Evolutionary conservation across 1,140 invertebrate genomes (phyloP).

Genomic region (Octopus bimaculoides): DNA sequence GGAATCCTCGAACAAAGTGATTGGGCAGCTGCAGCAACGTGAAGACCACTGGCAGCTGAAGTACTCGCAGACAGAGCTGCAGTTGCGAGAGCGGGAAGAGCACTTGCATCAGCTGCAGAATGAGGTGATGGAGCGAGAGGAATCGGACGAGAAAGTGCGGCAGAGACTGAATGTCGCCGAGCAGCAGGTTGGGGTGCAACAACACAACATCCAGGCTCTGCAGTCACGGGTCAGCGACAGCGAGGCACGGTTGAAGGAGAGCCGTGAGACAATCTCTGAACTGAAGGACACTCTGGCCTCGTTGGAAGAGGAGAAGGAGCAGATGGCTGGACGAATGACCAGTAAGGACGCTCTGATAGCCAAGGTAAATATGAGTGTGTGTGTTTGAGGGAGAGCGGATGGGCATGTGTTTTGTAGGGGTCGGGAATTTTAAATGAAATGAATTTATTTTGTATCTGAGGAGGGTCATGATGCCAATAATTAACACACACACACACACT

Average conservation of each 20-base stretch:
- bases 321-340: not conserved
- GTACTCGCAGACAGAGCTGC: constrained; percentile 10
- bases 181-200: constrained; percentile 9
- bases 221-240: constrained; percentile 21
- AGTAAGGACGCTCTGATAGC: not conserved
- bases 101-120: constrained; percentile 11
- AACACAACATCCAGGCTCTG: constrained; percentile 22
- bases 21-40: not conserved
- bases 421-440: too few relatives aligned
- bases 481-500: too few relatives aligned
- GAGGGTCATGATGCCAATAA: too few relatives aligned
- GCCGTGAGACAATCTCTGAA: constrained; percentile 17
- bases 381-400: too few relatives aligned
- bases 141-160: not conserved
- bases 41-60: constrained; percentile 13
- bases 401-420: too few relatives aligned
- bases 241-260: constrained; percentile 20
- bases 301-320: constrained; percentile 15
- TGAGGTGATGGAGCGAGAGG: not conserved
- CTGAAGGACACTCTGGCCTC: constrained; percentile 18
- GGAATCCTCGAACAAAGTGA: not conserved
- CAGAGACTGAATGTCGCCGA: not conserved
- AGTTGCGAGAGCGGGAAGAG: constrained; percentile 1
- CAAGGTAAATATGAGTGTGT: not conserved
- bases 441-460: too few relatives aligned